Evolutionary conservation across 2,888 invertebrate species (phyloP), one percentile per base, ranked within the genome.

Genomic region (Acanthosepion pharaonis): DNA sequence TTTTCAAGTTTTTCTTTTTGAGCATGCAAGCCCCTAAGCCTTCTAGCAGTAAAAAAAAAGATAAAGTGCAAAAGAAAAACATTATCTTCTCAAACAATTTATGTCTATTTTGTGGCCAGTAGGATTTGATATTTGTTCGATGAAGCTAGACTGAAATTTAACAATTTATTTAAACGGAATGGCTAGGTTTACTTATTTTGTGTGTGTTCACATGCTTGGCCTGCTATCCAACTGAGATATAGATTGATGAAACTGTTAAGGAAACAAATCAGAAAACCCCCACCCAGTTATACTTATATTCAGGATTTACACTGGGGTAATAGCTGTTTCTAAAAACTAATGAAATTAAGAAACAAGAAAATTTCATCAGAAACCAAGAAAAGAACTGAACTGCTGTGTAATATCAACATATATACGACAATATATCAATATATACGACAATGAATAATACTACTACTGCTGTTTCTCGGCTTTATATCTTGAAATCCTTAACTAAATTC

Each of bases 51-150:
- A n/a, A 78, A 78, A n/a, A n/a, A 11, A 78, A 2, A n/a, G n/a
- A 78, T n/a, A 78, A 78, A 78, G 9, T 33, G 33, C 33, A 33
- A 33, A n/a, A 1, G 20, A 78, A 78, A 78, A 78, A n/a, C 78
- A 78, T n/a, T n/a, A 78, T 78, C 78, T 78, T 78, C n/a, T 78
- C n/a, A n/a, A 33, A 33, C n/a, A 78, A 78, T 78, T 78, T n/a
- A 78, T 78, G n/a, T 78, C 78, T 78, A n/a, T 78, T 78, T 78
- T n/a, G n/a, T n/a, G 78, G n/a, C n/a, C n/a, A 78, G 78, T n/a
- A 78, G 78, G 15, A n/a, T 78, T n/a, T 78, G n/a, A 78, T 78
- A 78, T 78, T 78, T 78, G 78, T 78, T n/a, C 11, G 20, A 78
- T 78, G 64, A 28, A 78, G 6, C 64, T n/a, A 8, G 28, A 6